phyloP scores from a whole-genome alignment of 2,888 invertebrate genomes.

The Parascotia fuliginaria region DNA sequence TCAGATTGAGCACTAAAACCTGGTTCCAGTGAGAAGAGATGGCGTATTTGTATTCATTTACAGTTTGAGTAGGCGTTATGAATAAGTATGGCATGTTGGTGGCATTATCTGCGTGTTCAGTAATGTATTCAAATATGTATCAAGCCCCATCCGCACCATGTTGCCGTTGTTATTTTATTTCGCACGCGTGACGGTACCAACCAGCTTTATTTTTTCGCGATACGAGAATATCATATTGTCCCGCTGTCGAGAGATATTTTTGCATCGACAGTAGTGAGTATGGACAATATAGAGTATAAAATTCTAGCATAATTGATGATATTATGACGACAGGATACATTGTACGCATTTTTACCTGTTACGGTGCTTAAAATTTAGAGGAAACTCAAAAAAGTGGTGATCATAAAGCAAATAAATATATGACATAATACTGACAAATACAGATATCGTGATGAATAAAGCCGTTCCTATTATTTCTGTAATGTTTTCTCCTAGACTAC shows the following conservation, averaged over 20 bases:
- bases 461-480: constrained; percentile 4
- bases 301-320: constrained; percentile 1
- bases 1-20: constrained; percentile 20
- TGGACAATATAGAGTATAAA: constrained; percentile 7
- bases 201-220: constrained; percentile 75
- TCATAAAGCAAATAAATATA: background rate
- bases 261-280: constrained; percentile 29
- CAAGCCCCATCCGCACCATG: constrained; percentile 80
- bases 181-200: constrained; percentile 74
- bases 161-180: constrained; percentile 83
- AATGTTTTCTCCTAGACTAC: constrained; percentile 10
- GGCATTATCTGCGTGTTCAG: constrained; percentile 80
- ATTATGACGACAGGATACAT: background rate
- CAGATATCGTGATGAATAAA: background rate
- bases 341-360: background rate
- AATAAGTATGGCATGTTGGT: constrained; percentile 78
- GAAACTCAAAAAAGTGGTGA: background rate
- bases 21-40: constrained; percentile 21
- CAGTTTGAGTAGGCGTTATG: constrained; percentile 75
- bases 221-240: constrained; percentile 66
- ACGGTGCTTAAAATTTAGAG: background rate
- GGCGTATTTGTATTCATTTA: constrained; percentile 72
- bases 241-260: constrained; percentile 49
- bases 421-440: background rate
- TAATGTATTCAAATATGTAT: constrained; percentile 86